Conservation (phyloP, 2,888 invertebrate species). For the Agonum fuliginosum region DNA sequence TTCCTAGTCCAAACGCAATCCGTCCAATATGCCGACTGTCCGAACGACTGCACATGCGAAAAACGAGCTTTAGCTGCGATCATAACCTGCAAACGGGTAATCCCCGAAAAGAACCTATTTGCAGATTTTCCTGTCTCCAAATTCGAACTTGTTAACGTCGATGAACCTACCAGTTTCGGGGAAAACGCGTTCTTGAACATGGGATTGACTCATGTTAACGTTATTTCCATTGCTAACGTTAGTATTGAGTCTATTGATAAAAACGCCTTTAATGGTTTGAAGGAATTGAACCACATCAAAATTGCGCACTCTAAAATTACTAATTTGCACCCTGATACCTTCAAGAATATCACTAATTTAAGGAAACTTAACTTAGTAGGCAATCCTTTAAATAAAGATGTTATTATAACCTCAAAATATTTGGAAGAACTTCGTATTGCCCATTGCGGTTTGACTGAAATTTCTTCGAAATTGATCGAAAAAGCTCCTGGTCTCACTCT, state of each 20-base stretch:
- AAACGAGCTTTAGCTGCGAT: conserved; percentile 63
- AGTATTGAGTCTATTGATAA: conserved; percentile 80
- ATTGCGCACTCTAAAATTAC: conserved; percentile 82
- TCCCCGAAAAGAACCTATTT: conserved; percentile 63
- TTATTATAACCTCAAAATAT: conserved; percentile 66
- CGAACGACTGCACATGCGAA: conserved; percentile 64
- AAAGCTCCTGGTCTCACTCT: conserved; percentile 78
- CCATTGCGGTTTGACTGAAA: conserved; percentile 79
- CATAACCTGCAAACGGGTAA: conserved; percentile 64
- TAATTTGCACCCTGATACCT: conserved; percentile 81
- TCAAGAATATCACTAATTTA: conserved; percentile 80
- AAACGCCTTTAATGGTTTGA: conserved; percentile 81
- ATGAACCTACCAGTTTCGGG: conserved; percentile 77
- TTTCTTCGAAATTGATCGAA: conserved; percentile 79
- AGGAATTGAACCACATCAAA: conserved; percentile 81
- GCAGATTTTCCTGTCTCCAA: conserved; percentile 59
- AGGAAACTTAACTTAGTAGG: conserved; percentile 81
- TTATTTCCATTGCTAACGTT: conserved; percentile 82
- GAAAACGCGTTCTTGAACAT: conserved; percentile 78
- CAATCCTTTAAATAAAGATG: conserved; percentile 79
- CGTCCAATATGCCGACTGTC: conserved; percentile 62
- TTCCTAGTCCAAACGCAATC: background rate
- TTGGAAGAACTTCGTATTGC: conserved; percentile 82
- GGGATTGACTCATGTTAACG: conserved; percentile 80
- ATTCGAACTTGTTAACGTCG: conserved; percentile 67